phyloP scores from a whole-genome alignment of 1,140 invertebrate species.

The Neoseiulus cucumeris region DNA sequence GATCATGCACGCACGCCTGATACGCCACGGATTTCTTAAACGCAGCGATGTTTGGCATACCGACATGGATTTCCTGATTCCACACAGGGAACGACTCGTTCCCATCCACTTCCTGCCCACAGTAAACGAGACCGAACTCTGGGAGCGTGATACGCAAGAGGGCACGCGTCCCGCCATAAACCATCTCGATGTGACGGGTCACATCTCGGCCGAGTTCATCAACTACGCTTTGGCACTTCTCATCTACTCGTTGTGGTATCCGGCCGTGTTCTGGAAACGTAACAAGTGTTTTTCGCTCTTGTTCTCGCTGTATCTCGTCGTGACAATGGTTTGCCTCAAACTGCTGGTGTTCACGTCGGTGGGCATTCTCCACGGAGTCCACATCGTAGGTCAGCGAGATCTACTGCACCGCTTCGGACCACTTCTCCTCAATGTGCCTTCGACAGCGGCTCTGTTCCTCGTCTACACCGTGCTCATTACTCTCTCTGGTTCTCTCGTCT shows the following conservation, averaged over 20 bases:
- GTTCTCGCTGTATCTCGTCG: conserved; percentile 53
- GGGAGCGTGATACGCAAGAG: conserved; percentile 12
- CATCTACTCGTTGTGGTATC: conserved; percentile 55
- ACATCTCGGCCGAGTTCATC: conserved; percentile 50
- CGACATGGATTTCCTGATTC: conserved; percentile 53
- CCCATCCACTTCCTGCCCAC: conserved; percentile 42
- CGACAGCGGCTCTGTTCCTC: conserved; percentile 45
- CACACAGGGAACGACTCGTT: conserved; percentile 40
- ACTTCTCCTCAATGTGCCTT: conserved; percentile 44
- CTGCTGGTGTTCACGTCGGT: conserved; percentile 25
- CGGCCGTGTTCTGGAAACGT: conserved; percentile 60
- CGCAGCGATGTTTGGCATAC: conserved; percentile 59
- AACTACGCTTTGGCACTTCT: conserved; percentile 52
- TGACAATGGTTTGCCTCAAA: conserved; percentile 40
- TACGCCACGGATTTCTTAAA: conserved; percentile 55
- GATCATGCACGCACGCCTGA: conserved; percentile 56
- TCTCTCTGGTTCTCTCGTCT: conserved; percentile 54
- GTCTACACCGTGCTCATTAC: conserved; percentile 44
- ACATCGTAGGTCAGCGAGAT: conserved; percentile 44
- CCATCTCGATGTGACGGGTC: conserved; percentile 26
- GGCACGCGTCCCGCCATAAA: conserved; percentile 13
- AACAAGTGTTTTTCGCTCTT: conserved; percentile 54
- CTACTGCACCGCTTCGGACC: conserved; percentile 37
- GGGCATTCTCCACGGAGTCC: conserved; percentile 33
- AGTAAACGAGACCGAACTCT: conserved; percentile 18